Conservation (phyloP, 2,113 vertebrate species). For the Rhabdomys dilectus region DNA sequence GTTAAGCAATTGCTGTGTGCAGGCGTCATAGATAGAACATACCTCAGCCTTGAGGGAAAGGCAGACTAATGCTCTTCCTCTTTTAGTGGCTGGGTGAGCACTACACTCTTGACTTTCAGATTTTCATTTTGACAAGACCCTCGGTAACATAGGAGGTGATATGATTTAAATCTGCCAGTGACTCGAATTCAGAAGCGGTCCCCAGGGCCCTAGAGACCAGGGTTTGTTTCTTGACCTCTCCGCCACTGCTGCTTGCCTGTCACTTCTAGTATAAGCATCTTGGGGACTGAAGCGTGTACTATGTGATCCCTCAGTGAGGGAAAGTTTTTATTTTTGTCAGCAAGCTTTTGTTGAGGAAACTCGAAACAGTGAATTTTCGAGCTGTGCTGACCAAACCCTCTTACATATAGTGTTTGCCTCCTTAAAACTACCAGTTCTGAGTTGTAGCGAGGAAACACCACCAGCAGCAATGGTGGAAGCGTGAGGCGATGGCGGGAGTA, state of each 20-base stretch:
- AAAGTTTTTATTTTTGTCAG: background rate
- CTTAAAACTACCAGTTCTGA: background rate
- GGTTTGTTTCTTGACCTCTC: background rate
- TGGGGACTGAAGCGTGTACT: background rate
- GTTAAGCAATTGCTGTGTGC: background rate
- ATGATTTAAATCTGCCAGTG: slow-evolving; percentile 8
- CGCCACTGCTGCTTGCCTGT: background rate
- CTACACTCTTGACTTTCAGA: background rate
- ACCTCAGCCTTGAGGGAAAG: background rate
- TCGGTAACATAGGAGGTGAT: background rate
- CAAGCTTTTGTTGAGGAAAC: background rate
- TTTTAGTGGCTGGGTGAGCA: background rate
- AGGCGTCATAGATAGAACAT: background rate
- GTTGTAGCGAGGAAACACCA: background rate
- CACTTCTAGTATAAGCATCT: background rate
- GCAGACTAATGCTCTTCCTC: background rate
- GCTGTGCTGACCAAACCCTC: background rate
- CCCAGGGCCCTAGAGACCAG: background rate
- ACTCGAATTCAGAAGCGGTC: background rate
- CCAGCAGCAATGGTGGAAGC: background rate
- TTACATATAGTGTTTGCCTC: background rate
- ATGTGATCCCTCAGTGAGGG: background rate
- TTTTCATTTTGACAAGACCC: background rate
- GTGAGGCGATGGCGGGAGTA: background rate
- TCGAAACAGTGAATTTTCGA: background rate